Percentiles rank a stretch among this genome's conserved stretches.
phyloP scores from a whole-genome alignment of 2,797 vertebrate species.

The Gallinago solitaria region DNA sequence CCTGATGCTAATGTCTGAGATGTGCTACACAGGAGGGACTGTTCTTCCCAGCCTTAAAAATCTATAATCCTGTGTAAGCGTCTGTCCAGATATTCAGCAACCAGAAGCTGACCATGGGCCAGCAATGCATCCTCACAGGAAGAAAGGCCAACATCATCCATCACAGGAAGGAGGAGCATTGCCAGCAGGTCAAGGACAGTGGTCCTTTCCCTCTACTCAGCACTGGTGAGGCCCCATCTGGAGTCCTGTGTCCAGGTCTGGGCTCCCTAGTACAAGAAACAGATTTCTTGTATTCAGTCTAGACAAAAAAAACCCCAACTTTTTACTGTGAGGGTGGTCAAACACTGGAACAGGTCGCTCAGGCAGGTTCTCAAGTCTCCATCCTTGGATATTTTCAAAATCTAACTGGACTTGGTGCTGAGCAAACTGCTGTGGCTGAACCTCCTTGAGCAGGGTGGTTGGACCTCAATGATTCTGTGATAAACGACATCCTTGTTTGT shows the following conservation, averaged over 20 bases:
- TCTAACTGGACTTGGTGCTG: rapidly evolving
- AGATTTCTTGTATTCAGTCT: not conserved
- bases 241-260: not conserved
- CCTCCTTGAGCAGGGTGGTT: not conserved
- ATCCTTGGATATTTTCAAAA: not conserved
- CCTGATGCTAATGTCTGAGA: not conserved
- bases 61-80: not conserved
- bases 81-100: not conserved
- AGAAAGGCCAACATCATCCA: not conserved
- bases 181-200: not conserved
- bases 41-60: not conserved
- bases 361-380: not conserved
- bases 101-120: not conserved
- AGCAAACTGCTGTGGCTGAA: not conserved
- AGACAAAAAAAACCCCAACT: not conserved
- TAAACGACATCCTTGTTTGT: not conserved
- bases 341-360: not conserved
- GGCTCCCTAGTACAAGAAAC: not conserved
- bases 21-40: not conserved
- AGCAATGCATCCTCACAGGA: not conserved
- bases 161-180: not conserved
- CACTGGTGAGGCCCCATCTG: not conserved
- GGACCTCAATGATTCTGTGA: not conserved
- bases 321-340: not conserved
- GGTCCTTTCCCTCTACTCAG: not conserved